phyloP scores from a whole-genome alignment of 2,113 vertebrate species.

The Scophthalmus maximus region DNA sequence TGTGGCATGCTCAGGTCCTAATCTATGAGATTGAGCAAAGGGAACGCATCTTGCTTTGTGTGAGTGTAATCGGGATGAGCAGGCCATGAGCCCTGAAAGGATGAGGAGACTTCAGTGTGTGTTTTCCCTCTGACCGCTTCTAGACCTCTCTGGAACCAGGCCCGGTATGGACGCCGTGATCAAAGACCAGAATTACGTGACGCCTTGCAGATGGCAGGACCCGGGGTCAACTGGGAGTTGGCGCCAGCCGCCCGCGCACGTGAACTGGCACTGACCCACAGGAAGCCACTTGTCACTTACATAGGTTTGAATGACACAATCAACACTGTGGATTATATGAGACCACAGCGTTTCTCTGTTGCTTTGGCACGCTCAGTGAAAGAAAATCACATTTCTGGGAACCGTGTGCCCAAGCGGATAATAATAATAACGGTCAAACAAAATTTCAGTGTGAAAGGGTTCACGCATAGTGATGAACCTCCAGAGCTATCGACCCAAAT shows the following conservation, averaged over 20 bases:
- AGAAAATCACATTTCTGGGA: not conserved
- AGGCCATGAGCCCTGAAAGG: conserved; percentile 56
- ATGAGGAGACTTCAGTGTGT: conserved; percentile 46
- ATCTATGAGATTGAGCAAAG: conserved; percentile 43
- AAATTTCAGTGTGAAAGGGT: too few species aligned
- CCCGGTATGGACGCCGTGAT: not conserved
- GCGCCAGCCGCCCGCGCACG: not conserved
- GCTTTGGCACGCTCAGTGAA: not conserved
- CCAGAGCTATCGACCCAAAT: too few species aligned
- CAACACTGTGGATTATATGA: not conserved
- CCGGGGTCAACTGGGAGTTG: conserved; percentile 25
- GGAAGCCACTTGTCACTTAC: not conserved
- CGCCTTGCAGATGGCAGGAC: conserved; percentile 48
- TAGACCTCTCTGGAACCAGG: conserved; percentile 41
- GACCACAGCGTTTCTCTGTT: not conserved
- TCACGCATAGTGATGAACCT: too few species aligned
- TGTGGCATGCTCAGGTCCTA: conserved; percentile 53
- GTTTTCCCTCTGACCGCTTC: conserved; percentile 55
- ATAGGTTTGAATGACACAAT: conserved; percentile 1
- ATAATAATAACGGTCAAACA: too few species aligned
- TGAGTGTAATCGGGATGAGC: conserved; percentile 68
- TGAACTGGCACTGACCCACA: conserved; percentile 34
- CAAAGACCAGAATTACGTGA: conserved; percentile 59
- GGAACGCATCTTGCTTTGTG: conserved; percentile 71
- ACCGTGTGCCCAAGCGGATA: not conserved